Conservation (phyloP, 2,888 invertebrate genomes). For the Norana najaformis region DNA sequence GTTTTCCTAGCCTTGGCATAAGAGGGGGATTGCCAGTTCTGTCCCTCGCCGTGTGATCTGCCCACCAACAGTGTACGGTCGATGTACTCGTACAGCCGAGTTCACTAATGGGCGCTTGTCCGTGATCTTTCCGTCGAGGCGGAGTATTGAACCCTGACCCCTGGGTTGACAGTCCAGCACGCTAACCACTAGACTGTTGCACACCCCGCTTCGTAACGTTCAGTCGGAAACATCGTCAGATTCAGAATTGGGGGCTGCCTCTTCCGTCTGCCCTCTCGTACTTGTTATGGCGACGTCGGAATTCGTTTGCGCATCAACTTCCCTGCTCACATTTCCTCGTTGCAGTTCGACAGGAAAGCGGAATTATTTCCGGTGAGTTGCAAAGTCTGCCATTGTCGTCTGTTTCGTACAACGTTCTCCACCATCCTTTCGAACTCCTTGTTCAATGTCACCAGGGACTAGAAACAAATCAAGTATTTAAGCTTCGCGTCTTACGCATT, state of each 20-base stretch:
- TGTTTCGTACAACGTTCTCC: conserved; percentile 64
- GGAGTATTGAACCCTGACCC: background rate
- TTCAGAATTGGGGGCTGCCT: background rate
- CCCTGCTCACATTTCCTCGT: background rate
- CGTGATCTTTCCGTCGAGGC: background rate
- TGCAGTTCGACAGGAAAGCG: background rate
- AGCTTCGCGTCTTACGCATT: no score
- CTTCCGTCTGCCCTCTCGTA: background rate
- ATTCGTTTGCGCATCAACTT: background rate
- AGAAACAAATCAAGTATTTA: conserved; percentile 40
- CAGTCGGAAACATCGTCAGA: background rate
- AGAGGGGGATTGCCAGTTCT: background rate
- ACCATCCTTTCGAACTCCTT: conserved; percentile 63
- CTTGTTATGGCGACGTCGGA: background rate
- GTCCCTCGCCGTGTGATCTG: background rate
- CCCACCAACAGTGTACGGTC: background rate
- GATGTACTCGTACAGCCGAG: background rate
- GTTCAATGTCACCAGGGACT: conserved; percentile 65
- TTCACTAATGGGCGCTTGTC: background rate
- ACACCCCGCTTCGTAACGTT: background rate
- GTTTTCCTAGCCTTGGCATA: no score
- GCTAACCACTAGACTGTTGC: background rate
- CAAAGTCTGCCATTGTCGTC: conserved; percentile 63
- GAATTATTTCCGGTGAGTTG: background rate
- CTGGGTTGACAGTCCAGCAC: background rate